These are phyloP conservation scores for Ypsolopha sequella DNA, from an alignment of 2,888 invertebrate species.

Conservation along the genomic window DNA sequence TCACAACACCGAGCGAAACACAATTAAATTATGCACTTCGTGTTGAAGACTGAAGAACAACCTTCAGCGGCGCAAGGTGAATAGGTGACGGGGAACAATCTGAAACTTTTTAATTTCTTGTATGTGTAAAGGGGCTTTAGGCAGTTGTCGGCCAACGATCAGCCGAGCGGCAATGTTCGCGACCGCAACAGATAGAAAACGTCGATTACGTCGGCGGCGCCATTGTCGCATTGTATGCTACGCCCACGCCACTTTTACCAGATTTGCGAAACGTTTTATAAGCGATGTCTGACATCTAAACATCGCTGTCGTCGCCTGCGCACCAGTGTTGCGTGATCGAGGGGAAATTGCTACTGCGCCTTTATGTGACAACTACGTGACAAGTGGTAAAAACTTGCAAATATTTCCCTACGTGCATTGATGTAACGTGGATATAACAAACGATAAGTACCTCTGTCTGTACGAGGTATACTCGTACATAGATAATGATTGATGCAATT, in stretches of 20 bases:
- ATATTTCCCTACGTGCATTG: no score
- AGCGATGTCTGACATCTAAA: slow-evolving; percentile 18
- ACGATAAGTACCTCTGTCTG: no score
- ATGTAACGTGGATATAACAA: no score
- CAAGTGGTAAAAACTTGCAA: no score
- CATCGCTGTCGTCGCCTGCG: slow-evolving; percentile 28
- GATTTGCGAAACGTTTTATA: slow-evolving; percentile 54
- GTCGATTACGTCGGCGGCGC: slow-evolving; percentile 48
- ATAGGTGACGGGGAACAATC: not conserved
- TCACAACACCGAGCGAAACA: not conserved
- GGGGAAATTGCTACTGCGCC: slow-evolving; percentile 29
- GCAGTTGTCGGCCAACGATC: slow-evolving; percentile 27
- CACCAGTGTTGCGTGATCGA: slow-evolving; percentile 42
- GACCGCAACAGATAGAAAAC: slow-evolving; percentile 67
- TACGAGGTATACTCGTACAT: no score
- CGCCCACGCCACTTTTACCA: slow-evolving; percentile 61
- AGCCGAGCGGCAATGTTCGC: slow-evolving; percentile 56
- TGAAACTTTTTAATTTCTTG: slow-evolving; percentile 21
- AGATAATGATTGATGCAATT: no score
- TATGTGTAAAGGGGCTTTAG: slow-evolving; percentile 12
- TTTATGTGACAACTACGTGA: slow-evolving; percentile 8
- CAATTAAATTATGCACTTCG: not conserved
- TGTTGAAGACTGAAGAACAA: not conserved
- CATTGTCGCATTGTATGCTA: slow-evolving; percentile 58
- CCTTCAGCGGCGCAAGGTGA: not conserved